Evolutionary conservation across 2,797 vertebrate species (phyloP).

Genomic region (Numenius phaeopus): DNA sequence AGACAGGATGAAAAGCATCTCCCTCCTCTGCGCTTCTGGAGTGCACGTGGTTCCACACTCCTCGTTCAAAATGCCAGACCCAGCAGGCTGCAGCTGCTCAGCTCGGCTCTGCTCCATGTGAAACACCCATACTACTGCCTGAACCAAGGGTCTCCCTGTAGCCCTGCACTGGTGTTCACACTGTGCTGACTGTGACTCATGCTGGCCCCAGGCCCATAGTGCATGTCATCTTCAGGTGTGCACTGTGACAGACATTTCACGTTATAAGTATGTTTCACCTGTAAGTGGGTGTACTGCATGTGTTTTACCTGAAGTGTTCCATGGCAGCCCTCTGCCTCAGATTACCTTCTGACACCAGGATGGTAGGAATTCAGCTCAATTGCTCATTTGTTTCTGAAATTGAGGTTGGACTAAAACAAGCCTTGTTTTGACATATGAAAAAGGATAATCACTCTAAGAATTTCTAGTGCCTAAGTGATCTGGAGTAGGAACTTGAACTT

Average conservation of each 20-base stretch:
- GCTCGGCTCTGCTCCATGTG: not conserved
- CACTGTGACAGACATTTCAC: not conserved
- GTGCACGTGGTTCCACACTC: not conserved
- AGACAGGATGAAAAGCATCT: not conserved
- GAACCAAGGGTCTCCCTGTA: not conserved
- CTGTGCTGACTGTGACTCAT: not conserved
- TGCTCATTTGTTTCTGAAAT: not conserved
- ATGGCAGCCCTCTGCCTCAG: not conserved
- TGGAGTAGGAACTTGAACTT: not conserved
- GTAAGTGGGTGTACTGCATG: not conserved
- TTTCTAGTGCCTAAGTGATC: not conserved
- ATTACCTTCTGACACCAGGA: not conserved
- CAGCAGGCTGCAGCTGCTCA: not conserved
- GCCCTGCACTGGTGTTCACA: accelerated
- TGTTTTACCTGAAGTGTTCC: not conserved
- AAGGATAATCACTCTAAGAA: not conserved
- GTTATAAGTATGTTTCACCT: not conserved
- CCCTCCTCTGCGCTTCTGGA: not conserved
- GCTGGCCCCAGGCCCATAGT: not conserved
- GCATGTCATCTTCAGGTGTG: not conserved
- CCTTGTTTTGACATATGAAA: not conserved
- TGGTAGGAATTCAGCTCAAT: not conserved
- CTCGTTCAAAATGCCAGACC: not conserved
- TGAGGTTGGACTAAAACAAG: not conserved
- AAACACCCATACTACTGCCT: accelerated